These are phyloP conservation scores for Orchesellides sinensis DNA, from an alignment of 2,888 invertebrate genomes.

Conservation along the genomic window DNA sequence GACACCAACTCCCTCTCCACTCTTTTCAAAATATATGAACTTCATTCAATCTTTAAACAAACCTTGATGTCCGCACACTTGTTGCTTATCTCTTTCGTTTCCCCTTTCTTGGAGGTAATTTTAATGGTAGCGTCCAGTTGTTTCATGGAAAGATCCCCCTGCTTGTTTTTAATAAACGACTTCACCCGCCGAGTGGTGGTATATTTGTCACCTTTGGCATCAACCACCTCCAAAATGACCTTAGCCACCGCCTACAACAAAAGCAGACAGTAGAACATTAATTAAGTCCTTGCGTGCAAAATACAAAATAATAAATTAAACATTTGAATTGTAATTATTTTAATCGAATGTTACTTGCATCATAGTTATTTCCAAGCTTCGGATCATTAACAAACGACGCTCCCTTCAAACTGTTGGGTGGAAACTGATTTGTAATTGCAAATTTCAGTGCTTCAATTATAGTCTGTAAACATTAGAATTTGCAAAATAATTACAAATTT, in stretches of 20 bases:
- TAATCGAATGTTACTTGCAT: conserved; percentile 78
- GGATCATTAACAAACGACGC: conserved; percentile 94
- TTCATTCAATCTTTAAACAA: neutral
- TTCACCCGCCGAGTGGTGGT: conserved; percentile 85
- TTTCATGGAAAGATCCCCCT: conserved; percentile 79
- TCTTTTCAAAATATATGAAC: neutral
- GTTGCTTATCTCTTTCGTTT: conserved; percentile 67
- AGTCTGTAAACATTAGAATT: conserved; percentile 80
- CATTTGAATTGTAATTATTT: neutral
- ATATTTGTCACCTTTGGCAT: conserved; percentile 82
- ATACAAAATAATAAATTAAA: neutral
- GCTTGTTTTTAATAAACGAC: conserved; percentile 78
- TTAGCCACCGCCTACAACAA: conserved; percentile 75
- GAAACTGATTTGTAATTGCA: conserved; percentile 93
- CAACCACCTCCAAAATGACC: conserved; percentile 79
- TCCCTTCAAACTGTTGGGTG: conserved; percentile 87
- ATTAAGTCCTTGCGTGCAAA: no score
- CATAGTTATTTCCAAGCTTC: conserved; percentile 81
- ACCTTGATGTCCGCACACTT: conserved; percentile 73
- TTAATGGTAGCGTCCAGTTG: conserved; percentile 83
- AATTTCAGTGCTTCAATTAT: conserved; percentile 96
- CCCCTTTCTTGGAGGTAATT: conserved; percentile 73
- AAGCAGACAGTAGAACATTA: conserved; percentile 20
- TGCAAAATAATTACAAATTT: neutral
- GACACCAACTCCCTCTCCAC: no score